Evolutionary conservation across 2,888 invertebrate genomes (phyloP), one percentile per base, ranked within the genome.

Genomic region (Eupeodes latifasciatus): DNA sequence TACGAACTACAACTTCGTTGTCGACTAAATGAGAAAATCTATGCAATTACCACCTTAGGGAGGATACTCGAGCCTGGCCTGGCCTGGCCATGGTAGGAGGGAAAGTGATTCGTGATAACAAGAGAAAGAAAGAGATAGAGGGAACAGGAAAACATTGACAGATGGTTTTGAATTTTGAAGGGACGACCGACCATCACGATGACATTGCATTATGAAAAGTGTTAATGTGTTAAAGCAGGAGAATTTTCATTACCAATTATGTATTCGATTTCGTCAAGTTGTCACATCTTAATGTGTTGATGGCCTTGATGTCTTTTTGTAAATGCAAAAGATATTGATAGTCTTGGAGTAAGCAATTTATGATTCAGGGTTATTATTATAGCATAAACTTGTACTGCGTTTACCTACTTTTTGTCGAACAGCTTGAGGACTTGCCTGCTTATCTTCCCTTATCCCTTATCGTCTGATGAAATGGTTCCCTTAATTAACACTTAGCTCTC

Each of bases 1-100:
- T 27, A 27, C 27, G 27, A 27, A 27, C 49, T 34, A 36, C 16
- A 7, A 40, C 40, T 40, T 5, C 55, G 12, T 6, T 51, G 34
- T 51, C 16, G 59, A 44, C 67, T 19, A 67, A 75, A 40, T 81
- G 67, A 59, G 59, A 75, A 81, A 59, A 81, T 66, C 66, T 81
- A 49, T 81, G 81, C 74, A 81, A 74, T 81, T 75, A 81, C 67
- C 81, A 67, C 72, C 74, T 72, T 5, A 14, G 16, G 7, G 53
- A 36, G 67, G 36, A 53, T 36, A 6, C 19, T 16, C 16, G 6
- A 9, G 5, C 5, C 19, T 4, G 19, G 55, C 40, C 40, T 7
- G 5, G 40, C 5, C 36, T 6, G 36, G 1, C 6, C 5, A 40
- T 9, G 64, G 11, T 6, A 12, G 10, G 16, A 19, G 55, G 55